Evolutionary conservation across 2,113 vertebrate species (phyloP).

Genomic region (Corvus cornix): DNA sequence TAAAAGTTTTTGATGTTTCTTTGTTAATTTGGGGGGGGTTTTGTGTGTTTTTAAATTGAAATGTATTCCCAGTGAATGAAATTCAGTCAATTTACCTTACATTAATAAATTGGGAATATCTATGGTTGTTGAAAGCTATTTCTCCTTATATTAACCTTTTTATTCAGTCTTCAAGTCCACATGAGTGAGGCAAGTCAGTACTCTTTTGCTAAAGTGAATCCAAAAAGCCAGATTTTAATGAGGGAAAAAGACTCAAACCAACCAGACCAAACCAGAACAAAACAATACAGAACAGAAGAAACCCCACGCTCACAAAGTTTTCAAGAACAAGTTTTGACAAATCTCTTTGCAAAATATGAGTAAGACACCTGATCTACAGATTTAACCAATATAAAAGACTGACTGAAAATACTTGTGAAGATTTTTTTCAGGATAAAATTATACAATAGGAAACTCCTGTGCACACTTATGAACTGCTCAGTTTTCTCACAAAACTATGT

Average conservation of each 20-base stretch:
- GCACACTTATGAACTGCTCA: background rate
- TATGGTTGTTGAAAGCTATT: background rate
- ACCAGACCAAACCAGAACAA: background rate
- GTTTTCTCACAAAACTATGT: background rate
- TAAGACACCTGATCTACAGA: background rate
- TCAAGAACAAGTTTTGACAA: background rate
- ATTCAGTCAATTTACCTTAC: background rate
- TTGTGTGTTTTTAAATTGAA: background rate
- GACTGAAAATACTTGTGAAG: background rate
- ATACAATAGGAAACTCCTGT: background rate
- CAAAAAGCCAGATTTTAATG: background rate
- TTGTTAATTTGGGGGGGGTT: rapidly evolving
- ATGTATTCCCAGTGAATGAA: background rate
- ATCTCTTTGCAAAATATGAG: background rate
- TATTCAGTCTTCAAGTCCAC: background rate
- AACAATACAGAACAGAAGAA: background rate
- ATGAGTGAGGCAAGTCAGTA: background rate
- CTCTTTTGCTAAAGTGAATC: background rate
- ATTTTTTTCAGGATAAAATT: background rate
- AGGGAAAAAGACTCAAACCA: background rate
- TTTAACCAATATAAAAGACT: background rate
- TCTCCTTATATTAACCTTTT: background rate
- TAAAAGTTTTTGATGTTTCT: background rate
- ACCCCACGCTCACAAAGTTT: background rate
- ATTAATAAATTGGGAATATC: background rate